Evolutionary conservation across 2,113 vertebrate species (phyloP).

Genomic region (Callocephalon fimbriatum): DNA sequence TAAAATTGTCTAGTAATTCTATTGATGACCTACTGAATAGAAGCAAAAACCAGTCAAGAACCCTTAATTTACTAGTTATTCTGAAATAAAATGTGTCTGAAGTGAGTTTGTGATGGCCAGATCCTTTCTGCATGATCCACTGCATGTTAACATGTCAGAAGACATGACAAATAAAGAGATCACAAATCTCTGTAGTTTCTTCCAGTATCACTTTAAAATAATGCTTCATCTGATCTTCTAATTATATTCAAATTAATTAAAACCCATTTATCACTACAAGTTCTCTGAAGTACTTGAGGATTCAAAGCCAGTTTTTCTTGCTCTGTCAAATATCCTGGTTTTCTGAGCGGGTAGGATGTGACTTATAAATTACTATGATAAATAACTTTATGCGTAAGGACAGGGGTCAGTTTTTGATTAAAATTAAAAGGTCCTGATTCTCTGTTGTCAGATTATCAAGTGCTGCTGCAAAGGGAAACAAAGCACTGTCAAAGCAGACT

Average conservation of each 20-base stretch:
- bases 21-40: background rate
- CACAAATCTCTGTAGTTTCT: background rate
- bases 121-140: background rate
- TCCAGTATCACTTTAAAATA: conserved; percentile 15
- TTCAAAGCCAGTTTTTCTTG: background rate
- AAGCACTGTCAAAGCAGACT: background rate
- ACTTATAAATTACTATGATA: conserved; percentile 50
- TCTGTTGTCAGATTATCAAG: conserved; percentile 18
- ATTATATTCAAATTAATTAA: conserved; percentile 62
- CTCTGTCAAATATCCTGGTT: background rate
- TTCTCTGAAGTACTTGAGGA: conserved; percentile 40
- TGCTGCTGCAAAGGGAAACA: conserved; percentile 8
- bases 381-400: conserved; percentile 33
- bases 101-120: background rate
- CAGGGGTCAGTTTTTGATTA: conserved; percentile 58
- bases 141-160: background rate
- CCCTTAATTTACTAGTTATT: background rate
- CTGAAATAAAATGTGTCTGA: background rate
- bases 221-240: conserved; percentile 18
- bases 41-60: background rate
- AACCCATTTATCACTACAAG: conserved; percentile 47
- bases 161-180: background rate
- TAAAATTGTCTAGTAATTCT: background rate
- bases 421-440: conserved; percentile 39
- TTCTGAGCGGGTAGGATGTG: conserved; percentile 20